Evolutionary conservation across 2,113 vertebrate genomes (phyloP), one percentile per base, ranked within the genome.

Genomic region (Willisornis vidua): DNA sequence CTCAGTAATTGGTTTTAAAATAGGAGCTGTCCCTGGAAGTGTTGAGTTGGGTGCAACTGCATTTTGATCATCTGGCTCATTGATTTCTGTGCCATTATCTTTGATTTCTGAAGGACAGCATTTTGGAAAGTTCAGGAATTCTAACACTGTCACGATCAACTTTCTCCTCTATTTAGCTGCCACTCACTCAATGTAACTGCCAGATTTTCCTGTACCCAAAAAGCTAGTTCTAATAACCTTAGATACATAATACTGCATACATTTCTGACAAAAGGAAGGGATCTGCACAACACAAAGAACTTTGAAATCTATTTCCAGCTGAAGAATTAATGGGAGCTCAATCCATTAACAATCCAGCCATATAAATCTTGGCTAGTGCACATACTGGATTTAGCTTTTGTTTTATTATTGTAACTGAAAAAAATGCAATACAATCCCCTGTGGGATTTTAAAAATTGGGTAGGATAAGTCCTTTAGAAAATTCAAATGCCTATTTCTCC

Each of bases 401-500:
- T 89, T 96, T 97, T 83, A 86, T 66, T 78, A 62, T 82, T 81
- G 49, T 58, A 70, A 73, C 49, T 68, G 72, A 84, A 96, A 96
- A 96, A 96, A 89, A 65, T 76, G 86, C 41, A 72, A 58, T 58
- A 67, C n/a, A 68, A 58, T 90, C 84, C 88, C 73, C 66, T 25
- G 25, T 54, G 76, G 80, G 74, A 92, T 89, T 41, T 72, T 93
- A 92, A 89, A 95, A 85, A 80, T 10, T 0, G 26, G 52, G 35
- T 70, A 96, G 62, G n/a, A 48, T 54, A 78, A 51, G 80, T 78
- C 61, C 73, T 90, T 79, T 86, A 82, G 76, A 96, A 90, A 92
- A 87, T 95, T 91, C 84, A 94, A 76, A 94, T 82, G 85, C 58
- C 70, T 89, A 58, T 88, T 89, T 89, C 83, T 68, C 73, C 89